Evolutionary conservation across 1,140 invertebrate species (phyloP).

Genomic region (Ridgeia piscesae): DNA sequence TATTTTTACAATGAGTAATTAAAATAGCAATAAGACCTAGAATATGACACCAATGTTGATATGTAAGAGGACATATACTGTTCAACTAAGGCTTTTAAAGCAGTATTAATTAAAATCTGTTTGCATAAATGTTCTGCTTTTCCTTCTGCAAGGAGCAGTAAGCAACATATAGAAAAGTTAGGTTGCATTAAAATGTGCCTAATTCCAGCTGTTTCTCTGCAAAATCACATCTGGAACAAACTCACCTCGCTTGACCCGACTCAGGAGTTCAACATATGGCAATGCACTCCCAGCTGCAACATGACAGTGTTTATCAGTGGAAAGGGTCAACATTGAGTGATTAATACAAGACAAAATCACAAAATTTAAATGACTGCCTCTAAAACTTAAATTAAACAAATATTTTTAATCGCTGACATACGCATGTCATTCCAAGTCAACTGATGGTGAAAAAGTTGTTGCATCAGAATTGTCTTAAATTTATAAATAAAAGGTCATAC

Average conservation of each 20-base stretch:
- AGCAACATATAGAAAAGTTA: not conserved
- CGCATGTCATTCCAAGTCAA: too few species aligned
- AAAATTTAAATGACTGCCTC: too few species aligned
- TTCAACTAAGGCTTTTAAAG: not conserved
- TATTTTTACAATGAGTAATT: not conserved
- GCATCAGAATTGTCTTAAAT: too few species aligned
- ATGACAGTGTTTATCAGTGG: not conserved
- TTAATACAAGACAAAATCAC: too few species aligned
- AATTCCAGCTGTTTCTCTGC: not conserved
- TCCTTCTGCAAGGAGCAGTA: not conserved
- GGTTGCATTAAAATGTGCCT: not conserved
- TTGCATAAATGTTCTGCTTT: not conserved
- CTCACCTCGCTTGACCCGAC: not conserved
- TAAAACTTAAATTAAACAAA: too few species aligned
- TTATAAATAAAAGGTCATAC: too few species aligned
- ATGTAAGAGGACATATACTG: not conserved
- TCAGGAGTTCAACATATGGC: not conserved
- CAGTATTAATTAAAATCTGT: not conserved
- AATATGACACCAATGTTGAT: not conserved
- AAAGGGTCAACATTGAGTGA: not conserved
- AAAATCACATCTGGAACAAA: not conserved
- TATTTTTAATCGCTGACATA: too few species aligned
- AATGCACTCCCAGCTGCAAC: not conserved
- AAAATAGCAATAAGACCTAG: not conserved
- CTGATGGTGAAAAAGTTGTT: too few species aligned